phyloP scores from a whole-genome alignment of 2,888 invertebrate species.

The Prionchulus punctatus region DNA sequence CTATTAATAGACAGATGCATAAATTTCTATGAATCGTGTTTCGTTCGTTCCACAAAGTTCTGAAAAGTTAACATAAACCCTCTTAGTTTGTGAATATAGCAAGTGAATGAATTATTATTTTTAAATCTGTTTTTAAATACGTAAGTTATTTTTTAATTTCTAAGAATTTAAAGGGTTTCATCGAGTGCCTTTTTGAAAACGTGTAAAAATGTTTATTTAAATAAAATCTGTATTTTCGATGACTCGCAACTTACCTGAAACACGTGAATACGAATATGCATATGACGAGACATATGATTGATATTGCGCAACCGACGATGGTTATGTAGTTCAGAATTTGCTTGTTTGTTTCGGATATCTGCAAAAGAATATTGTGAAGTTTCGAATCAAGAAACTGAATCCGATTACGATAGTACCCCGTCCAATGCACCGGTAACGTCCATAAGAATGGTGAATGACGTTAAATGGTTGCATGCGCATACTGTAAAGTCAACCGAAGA shows the following conservation, averaged over 20 bases:
- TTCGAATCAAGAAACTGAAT: too few relatives aligned
- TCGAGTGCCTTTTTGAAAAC: too few relatives aligned
- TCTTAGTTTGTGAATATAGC: too few relatives aligned
- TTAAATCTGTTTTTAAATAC: neutral
- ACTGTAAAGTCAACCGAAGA: constrained; percentile 17
- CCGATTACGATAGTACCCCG: neutral
- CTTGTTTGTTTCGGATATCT: neutral
- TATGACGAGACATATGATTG: constrained; percentile 22
- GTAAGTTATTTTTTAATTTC: too few relatives aligned
- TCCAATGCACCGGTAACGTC: constrained; percentile 21
- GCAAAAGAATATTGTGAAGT: too few relatives aligned
- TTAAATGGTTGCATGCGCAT: constrained; percentile 28
- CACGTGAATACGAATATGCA: constrained; percentile 24
- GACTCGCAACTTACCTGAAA: constrained; percentile 22
- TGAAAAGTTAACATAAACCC: constrained; percentile 13
- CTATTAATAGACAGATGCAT: constrained; percentile 71
- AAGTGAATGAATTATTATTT: neutral
- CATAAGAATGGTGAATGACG: constrained; percentile 30
- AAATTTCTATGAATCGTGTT: constrained; percentile 91
- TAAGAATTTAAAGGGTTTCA: too few relatives aligned
- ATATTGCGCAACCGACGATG: constrained; percentile 23
- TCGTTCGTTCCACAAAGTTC: constrained; percentile 46
- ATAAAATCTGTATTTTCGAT: too few relatives aligned
- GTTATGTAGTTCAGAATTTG: constrained; percentile 22
- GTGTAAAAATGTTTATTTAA: too few relatives aligned